Evolutionary conservation across 2,888 invertebrate species (phyloP).

Genomic region (Stratiomys singularior): DNA sequence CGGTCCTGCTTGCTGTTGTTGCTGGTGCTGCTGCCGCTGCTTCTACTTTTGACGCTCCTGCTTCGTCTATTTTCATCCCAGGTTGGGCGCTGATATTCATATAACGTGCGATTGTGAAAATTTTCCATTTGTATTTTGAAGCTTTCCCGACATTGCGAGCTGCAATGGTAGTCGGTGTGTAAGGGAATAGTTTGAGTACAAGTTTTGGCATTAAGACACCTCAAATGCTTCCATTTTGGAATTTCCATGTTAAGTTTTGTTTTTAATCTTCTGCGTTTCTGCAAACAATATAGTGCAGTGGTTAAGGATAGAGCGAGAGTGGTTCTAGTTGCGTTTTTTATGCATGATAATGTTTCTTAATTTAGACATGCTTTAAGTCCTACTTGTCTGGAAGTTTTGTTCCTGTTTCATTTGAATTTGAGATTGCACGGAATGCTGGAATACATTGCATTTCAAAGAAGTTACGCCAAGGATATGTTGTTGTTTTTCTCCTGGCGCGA

Average conservation of each 20-base stretch:
- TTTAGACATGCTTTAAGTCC: not conserved
- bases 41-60: not conserved
- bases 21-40: not conserved
- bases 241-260: slow-evolving; percentile 38
- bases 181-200: not conserved
- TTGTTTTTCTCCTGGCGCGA: no score
- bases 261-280: slow-evolving; percentile 39
- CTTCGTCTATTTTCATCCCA: not conserved
- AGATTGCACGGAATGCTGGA: not conserved
- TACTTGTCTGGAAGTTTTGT: not conserved
- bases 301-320: not conserved
- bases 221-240: slow-evolving; percentile 40
- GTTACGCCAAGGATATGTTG: no score
- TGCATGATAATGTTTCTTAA: not conserved
- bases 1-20: not conserved
- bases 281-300: slow-evolving; percentile 30
- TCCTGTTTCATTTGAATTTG: no score
- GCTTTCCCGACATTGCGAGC: not conserved
- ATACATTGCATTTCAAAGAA: no score
- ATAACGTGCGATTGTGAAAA: not conserved
- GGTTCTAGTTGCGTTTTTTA: not conserved
- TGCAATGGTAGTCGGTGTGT: not conserved
- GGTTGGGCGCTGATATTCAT: slow-evolving; percentile 3
- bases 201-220: slow-evolving; percentile 40
- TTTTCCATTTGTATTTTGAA: slow-evolving; percentile 2